phyloP scores from a whole-genome alignment of 2,797 vertebrate species.

The Dermochelys coriacea region DNA sequence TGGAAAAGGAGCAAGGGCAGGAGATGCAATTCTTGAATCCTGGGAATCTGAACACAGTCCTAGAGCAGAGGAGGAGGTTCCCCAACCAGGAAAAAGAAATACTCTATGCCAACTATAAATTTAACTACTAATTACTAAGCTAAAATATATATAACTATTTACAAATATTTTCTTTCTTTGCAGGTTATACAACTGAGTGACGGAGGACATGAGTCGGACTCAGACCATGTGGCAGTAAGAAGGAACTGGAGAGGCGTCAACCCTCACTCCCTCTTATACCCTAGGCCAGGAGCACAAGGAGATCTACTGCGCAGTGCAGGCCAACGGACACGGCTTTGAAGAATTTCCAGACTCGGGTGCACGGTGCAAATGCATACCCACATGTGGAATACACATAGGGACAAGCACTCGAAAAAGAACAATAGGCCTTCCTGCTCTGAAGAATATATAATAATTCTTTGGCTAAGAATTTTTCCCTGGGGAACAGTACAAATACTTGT shows the following conservation, averaged over 20 bases:
- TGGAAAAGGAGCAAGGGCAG: not conserved
- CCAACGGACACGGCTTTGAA: not conserved
- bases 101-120: not conserved
- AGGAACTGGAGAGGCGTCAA: not conserved
- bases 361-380: not conserved
- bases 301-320: not conserved
- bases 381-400: not conserved
- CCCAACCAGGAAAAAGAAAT: not conserved
- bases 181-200: not conserved
- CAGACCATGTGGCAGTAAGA: not conserved
- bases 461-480: conserved; percentile 18
- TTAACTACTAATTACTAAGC: not conserved
- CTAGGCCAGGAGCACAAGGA: not conserved
- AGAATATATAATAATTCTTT: not conserved
- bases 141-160: not conserved
- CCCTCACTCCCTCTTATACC: not conserved
- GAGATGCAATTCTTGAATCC: not conserved
- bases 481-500: conserved; percentile 67
- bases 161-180: not conserved
- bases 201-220: not conserved
- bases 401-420: not conserved
- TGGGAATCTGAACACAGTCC: not conserved
- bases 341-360: not conserved
- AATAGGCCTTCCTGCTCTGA: not conserved
- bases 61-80: not conserved